Conservation (phyloP, 2,797 vertebrate genomes). For the Myiotriccus ornatus region DNA sequence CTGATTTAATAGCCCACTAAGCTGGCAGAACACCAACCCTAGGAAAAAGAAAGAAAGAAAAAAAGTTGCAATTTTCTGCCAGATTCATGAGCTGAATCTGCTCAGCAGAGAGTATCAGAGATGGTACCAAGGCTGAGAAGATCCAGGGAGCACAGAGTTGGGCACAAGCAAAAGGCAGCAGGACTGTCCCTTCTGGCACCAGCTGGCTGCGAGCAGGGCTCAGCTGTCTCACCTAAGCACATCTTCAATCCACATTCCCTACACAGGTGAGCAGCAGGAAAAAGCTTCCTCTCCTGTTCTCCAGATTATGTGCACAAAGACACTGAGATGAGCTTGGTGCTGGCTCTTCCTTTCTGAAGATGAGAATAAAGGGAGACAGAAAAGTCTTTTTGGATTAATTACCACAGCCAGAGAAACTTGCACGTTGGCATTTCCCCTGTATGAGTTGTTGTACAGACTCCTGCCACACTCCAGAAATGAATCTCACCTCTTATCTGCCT, state of each 20-base stretch:
- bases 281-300: neutral
- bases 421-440: neutral
- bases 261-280: neutral
- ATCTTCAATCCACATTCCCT: neutral
- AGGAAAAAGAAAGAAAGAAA: neutral
- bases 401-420: neutral
- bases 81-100: neutral
- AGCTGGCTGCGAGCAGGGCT: neutral
- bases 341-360: neutral
- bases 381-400: neutral
- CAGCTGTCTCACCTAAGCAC: neutral
- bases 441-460: neutral
- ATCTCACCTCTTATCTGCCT: neutral
- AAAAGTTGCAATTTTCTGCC: neutral
- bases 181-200: neutral
- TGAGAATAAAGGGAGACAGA: neutral
- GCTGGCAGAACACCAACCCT: conserved; percentile 2
- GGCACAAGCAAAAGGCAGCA: neutral
- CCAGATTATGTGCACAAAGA: neutral
- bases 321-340: neutral
- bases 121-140: neutral
- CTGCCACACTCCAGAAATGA: neutral
- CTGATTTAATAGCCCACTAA: conserved; percentile 15
- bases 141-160: neutral
- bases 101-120: neutral